Conservation (phyloP, 2,113 vertebrate species). For the Notothenia rossii region DNA sequence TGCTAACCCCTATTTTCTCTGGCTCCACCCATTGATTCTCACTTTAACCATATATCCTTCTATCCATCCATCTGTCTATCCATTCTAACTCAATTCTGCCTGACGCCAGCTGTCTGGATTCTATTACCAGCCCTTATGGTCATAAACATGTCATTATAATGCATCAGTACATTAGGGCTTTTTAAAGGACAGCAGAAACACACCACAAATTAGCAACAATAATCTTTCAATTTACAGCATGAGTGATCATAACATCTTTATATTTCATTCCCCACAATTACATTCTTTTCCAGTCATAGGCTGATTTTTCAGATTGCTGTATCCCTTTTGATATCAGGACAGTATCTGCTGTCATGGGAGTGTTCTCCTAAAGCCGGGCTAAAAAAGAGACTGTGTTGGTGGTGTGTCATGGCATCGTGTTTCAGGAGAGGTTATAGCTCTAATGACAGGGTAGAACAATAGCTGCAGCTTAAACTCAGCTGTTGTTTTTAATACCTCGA, state of each 20-base stretch:
- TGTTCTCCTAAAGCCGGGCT: slow-evolving; percentile 57
- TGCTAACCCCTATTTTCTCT: not conserved
- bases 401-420: slow-evolving; percentile 65
- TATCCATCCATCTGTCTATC: slow-evolving; percentile 22
- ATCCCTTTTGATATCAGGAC: slow-evolving; percentile 34
- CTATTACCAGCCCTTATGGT: slow-evolving; percentile 60
- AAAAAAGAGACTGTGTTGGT: slow-evolving; percentile 55
- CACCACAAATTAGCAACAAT: slow-evolving; percentile 27
- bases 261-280: slow-evolving; percentile 26
- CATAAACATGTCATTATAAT: slow-evolving; percentile 46
- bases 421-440: slow-evolving; percentile 70
- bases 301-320: slow-evolving; percentile 21
- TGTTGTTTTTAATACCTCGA: slow-evolving; percentile 77
- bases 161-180: slow-evolving; percentile 42
- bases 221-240: slow-evolving; percentile 37
- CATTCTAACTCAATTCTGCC: slow-evolving; percentile 58
- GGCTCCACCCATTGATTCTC: not conserved
- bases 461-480: slow-evolving; percentile 80
- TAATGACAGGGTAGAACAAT: slow-evolving; percentile 78
- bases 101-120: slow-evolving; percentile 73
- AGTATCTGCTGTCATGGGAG: slow-evolving; percentile 44
- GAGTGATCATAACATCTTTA: slow-evolving; percentile 29
- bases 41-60: not conserved
- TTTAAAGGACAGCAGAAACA: slow-evolving; percentile 22
- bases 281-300: not conserved